Evolutionary conservation across 2,888 invertebrate genomes (phyloP), one percentile per base, ranked within the genome.

Genomic region (Electrophaes corylata): DNA sequence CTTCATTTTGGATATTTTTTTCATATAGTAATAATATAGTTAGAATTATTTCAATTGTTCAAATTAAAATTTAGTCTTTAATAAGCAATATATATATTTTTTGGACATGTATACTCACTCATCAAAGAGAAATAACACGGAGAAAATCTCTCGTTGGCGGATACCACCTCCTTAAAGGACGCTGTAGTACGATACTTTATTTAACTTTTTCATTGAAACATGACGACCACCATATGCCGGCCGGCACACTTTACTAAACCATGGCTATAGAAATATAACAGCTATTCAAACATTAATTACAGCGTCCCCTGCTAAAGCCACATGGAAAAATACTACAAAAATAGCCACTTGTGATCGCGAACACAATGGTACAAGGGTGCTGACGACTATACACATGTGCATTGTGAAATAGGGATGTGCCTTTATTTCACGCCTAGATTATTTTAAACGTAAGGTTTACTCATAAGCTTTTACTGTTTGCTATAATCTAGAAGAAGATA

Each of bases 311-410:
- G 47, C 48, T 53, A 60, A 66, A 40, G 46, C 48, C 61, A 48
- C 47, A 54, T 60, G 60, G 52, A 63, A 64, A 64, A 65, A 62
- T 53, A 44, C 16, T 37, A 58, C 62, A 57, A 57, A 67, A 69
- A 70, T 66, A 67, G 69, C 62, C 69, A 69, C 67, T 70, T 66
- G 57, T 57, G 56, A 58, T 62, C 60, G 53, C 54, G 50, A 60
- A 64, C 66, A 66, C 67, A 66, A 62, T 65, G 23, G 37, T 41
- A 64, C 68, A 66, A 61, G 55, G 60, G 56, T 57, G 61, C 53
- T 69, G 66, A 69, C 63, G 62, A 65, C 59, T 65, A 63, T 29
- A 10, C 66, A 60, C 62, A 66, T 64, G 61, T 63, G 52, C 55
- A 54, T 57, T 62, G 1, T 47, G 33, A 45, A 41, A 43, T 61